Base-by-base conservation (phyloP, 2,797 vertebrate species). In the Hydrolagus colliei region DNA sequence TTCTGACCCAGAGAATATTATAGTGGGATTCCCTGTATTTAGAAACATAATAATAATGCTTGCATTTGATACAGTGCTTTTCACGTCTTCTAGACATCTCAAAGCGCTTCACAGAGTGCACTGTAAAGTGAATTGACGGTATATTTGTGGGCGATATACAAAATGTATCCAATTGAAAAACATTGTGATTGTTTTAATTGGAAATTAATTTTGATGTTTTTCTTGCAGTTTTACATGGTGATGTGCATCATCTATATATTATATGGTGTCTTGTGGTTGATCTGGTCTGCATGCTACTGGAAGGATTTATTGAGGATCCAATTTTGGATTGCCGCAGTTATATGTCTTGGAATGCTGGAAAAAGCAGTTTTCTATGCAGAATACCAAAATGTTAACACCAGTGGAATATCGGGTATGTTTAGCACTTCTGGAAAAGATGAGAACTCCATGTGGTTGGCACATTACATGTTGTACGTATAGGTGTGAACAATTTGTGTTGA, bases 281-380 rank as follows among this genome's bases (percentile, higher is more conserved):
- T 92, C 86, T 96, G 96, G 96, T 94, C 95, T 2, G 93, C 96
- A 72, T 96, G 96, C 90, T 96, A 96, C 87, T 97, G 96, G 96
- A 96, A 96, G 89, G 96, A 97, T 87, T 93, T 96, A 88, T 90
- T 97, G 88, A 91, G 96, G 87, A 97, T 97, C 89, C 96, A 97
- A 92, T 96, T 97, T 91, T 97, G 96, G 96, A 96, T 97, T 63
- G 96, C 95, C 22, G 95, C 94, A 63, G 96, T 97, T 86, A 96
- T 97, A 89, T 95, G 96, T 87, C 91, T 97, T 16, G 96, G 96
- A 85, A 97, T 97, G 96, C 92, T 97, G 86, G 96, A 97, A 91
- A 96, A 95, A 90, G 96, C 96, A 0, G 93, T 97, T 76, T 96
- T 96, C 92, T 96, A 95, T 72, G 93, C 95, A 0, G 96, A 97